A percentile compares a stretch with the other conserved stretches of the same genome.
Conservation (phyloP, 2,888 invertebrate genomes). For the Opisthograptis luteolata region DNA sequence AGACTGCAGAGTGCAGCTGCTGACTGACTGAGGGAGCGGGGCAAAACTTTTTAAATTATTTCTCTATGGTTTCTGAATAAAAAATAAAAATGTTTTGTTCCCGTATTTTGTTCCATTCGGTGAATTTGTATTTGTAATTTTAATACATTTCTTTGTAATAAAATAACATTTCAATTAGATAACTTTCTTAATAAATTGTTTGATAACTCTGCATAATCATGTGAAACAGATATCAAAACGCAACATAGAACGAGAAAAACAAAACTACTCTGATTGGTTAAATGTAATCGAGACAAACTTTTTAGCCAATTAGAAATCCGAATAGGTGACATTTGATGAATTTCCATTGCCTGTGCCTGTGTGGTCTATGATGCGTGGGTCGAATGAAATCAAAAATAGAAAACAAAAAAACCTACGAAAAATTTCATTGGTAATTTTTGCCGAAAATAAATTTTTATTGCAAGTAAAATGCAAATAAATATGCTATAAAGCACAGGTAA, state of each 20-base stretch:
- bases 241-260: not conserved
- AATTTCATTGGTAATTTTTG: conserved; percentile 60
- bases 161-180: too few species aligned
- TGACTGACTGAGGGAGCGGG: too few species aligned
- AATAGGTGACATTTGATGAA: conserved; percentile 13
- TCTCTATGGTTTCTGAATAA: too few species aligned
- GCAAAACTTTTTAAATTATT: too few species aligned
- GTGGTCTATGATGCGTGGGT: too few species aligned
- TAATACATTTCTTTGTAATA: too few species aligned
- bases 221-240: not conserved
- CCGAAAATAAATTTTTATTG: conserved; percentile 57
- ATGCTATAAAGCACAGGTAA: conserved; percentile 67
- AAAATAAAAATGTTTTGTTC: too few species aligned
- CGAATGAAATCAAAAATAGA: conserved; percentile 57
- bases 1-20: too few species aligned
- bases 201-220: too few species aligned
- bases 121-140: too few species aligned
- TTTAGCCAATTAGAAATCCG: conserved; percentile 17
- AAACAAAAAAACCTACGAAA: conserved; percentile 61
- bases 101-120: too few species aligned
- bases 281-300: not conserved
- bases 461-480: conserved; percentile 56
- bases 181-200: too few species aligned
- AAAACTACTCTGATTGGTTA: conserved; percentile 32
- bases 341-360: conserved; percentile 15